These are phyloP conservation scores for Proteles cristata DNA, from an alignment of 2,113 vertebrate genomes.

Conservation along the genomic window DNA sequence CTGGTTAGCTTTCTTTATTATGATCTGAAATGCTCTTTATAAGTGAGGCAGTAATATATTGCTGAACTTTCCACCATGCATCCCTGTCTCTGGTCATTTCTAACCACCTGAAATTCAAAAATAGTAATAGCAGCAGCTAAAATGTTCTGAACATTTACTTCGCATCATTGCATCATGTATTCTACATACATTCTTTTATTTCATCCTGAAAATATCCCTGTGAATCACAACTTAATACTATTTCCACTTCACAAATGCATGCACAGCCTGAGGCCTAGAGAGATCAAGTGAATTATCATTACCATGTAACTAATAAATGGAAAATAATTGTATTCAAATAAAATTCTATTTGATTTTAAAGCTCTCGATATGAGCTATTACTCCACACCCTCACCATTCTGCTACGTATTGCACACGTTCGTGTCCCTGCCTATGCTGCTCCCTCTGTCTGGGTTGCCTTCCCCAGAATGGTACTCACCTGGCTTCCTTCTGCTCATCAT, in stretches of 20 bases:
- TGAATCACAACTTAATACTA: not conserved
- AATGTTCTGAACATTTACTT: not conserved
- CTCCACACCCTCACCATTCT: not conserved
- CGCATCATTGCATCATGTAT: not conserved
- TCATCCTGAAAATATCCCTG: not conserved
- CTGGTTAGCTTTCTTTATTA: not conserved
- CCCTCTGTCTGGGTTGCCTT: not conserved
- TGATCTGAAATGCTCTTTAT: not conserved
- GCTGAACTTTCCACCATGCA: not conserved
- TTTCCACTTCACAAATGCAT: not conserved
- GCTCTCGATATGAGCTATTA: not conserved
- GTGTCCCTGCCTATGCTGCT: not conserved
- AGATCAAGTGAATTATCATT: not conserved
- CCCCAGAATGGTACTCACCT: too few species aligned
- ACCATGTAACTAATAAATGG: not conserved
- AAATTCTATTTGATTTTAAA: not conserved
- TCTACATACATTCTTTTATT: not conserved
- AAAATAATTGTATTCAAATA: not conserved
- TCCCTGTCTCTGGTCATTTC: not conserved
- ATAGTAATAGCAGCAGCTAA: not conserved
- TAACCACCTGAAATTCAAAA: not conserved
- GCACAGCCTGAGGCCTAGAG: not conserved
- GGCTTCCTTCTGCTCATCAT: not conserved
- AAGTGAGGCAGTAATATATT: not conserved
- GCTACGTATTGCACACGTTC: too few species aligned